These are phyloP conservation scores for Apocrypta bakeri DNA, from an alignment of 1,140 invertebrate genomes.

Conservation along the genomic window DNA sequence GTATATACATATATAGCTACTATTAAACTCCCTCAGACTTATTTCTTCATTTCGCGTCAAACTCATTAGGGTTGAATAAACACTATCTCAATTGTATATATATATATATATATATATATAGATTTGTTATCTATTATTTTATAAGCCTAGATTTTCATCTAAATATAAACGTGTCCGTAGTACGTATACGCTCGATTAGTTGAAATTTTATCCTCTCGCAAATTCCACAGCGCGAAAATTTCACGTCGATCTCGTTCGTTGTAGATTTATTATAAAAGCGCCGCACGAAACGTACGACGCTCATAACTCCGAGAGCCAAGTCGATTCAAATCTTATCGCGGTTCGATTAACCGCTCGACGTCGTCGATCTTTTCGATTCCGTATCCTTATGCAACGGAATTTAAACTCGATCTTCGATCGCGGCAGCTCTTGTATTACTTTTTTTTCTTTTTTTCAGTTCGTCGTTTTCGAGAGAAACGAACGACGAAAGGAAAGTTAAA, in stretches of 20 bases:
- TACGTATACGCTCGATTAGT: no score
- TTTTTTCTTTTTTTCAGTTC: neutral
- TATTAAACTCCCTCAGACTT: neutral
- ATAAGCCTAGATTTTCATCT: no score
- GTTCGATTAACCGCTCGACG: constrained; percentile 54
- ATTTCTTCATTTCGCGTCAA: no score
- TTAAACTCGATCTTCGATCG: neutral
- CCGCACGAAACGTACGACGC: neutral
- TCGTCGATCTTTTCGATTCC: constrained; percentile 10
- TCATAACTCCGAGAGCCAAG: constrained; percentile 47
- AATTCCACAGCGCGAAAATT: neutral
- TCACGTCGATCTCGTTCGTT: neutral
- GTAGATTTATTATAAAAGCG: neutral
- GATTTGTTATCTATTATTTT: no score
- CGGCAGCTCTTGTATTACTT: neutral
- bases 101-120: no score
- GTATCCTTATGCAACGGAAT: constrained; percentile 26
- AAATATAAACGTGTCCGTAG: no score
- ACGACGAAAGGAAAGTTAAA: constrained; percentile 27
- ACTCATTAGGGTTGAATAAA: no score
- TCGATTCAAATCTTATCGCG: constrained; percentile 58
- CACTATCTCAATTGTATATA: no score
- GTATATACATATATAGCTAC: neutral
- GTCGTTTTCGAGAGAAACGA: neutral
- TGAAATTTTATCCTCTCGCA: no score